Evolutionary conservation across 2,888 invertebrate genomes (phyloP).

Genomic region (Sarcophaga variegata): DNA sequence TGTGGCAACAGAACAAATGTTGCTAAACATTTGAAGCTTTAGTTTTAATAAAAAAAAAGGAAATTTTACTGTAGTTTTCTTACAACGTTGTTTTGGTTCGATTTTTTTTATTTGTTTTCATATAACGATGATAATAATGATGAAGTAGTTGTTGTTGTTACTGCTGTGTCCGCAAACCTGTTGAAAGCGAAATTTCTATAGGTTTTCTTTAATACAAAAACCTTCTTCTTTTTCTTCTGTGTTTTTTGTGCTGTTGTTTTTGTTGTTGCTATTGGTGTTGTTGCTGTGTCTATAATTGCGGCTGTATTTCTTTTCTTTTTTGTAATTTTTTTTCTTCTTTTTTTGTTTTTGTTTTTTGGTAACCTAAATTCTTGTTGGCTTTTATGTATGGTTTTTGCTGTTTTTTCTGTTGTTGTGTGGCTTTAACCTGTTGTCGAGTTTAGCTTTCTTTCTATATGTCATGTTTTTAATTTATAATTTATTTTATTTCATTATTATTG

Average conservation of each 20-base stretch:
- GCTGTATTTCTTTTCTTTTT: conserved; percentile 64
- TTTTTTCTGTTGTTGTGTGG: background rate
- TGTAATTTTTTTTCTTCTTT: conserved; percentile 64
- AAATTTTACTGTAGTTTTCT: conserved; percentile 19
- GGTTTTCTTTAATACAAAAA: conserved; percentile 36
- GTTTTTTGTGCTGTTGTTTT: conserved; percentile 13
- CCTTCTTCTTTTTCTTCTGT: conserved; percentile 13
- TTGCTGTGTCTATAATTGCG: conserved; percentile 62
- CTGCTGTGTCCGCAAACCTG: conserved; percentile 76
- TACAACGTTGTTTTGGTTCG: conserved; percentile 60
- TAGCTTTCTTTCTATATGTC: conserved; percentile 57
- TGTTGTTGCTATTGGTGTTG: conserved; percentile 51
- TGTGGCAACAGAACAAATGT: background rate
- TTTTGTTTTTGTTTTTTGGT: conserved; percentile 70
- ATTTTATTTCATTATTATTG: conserved; percentile 27
- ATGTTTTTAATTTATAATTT: background rate
- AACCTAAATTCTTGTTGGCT: conserved; percentile 62
- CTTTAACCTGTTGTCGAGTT: conserved; percentile 58
- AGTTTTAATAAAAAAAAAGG: background rate
- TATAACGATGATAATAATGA: background rate
- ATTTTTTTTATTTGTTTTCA: conserved; percentile 14
- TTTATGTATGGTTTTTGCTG: conserved; percentile 25
- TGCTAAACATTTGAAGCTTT: background rate
- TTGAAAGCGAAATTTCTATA: conserved; percentile 81
- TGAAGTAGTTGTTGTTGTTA: conserved; percentile 21